Evolutionary conservation across 92 coral and sea anemone species (phyloP), one percentile per base, ranked within the genome.

Genomic region (Diadumene lineata): DNA sequence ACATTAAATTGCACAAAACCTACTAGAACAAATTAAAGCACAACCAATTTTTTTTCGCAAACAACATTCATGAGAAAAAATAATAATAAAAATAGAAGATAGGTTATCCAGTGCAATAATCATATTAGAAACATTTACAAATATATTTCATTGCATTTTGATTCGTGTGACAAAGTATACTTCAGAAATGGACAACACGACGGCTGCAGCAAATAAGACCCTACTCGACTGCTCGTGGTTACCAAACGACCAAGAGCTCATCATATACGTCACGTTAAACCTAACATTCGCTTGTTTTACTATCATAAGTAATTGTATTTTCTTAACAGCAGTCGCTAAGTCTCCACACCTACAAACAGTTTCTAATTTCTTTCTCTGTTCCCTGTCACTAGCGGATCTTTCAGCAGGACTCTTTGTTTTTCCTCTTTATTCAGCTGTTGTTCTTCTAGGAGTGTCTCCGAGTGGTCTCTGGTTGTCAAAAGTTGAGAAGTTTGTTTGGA

Each of bases 401-500:
- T 66, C 82, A 24, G 82, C 82, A 11, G 82, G 82, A 1, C 1
- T 77, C 16, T 24, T 77, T 31, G 82, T 67, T 33, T 44, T 44
- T 67, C 75, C 82, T 13, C 74, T 77, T 1, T 77, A 77, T 67
- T 19, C 74, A 31, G 19, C 56, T 8, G 56, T 77, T 57, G 82
- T 51, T 1, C 28, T 67, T 11, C 48, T 64, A 22, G 82, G 75
- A n/a, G 70, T 67, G n/a, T 66, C 82, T 1, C 82, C 82, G n/a
- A 77, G 82, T 56, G 74, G 74, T 11, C 38, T 55, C n/a, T 77
- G 82, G 82, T 43, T 77, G 18, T 77, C 82, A 7, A 66, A 50
- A 77, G 67, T 77, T 32, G 82, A 77, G 67, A 77, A 77, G 57
- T 77, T 77, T 30, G 34, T 77, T 10, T 77, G 82, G 82, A 67